These are phyloP conservation scores for Enteromius radiatus DNA, from an alignment of 2,797 vertebrate genomes.

Conservation along the genomic window DNA sequence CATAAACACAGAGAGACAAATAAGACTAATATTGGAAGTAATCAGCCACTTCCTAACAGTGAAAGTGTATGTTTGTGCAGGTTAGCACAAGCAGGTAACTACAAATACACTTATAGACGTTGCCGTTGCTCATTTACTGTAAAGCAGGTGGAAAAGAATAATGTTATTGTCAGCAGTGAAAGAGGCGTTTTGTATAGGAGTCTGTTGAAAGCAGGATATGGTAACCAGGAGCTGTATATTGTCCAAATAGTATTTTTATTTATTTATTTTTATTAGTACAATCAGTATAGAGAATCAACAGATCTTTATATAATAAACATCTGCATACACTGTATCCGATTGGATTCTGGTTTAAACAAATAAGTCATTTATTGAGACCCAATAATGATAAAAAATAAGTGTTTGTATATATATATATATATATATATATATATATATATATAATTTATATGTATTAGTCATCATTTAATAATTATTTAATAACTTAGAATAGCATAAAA, in stretches of 20 bases:
- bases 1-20: constrained; percentile 19
- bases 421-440: no score
- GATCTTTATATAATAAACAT: neutral
- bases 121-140: constrained; percentile 1
- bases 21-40: constrained; percentile 7
- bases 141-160: constrained; percentile 34
- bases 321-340: neutral
- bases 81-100: constrained; percentile 1
- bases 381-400: neutral
- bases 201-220: neutral
- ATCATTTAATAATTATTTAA: neutral
- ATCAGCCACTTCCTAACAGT: constrained; percentile 11
- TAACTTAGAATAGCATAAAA: no score
- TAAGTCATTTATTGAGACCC: neutral
- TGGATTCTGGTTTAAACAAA: neutral
- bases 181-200: constrained; percentile 17
- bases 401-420: no score
- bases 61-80: constrained; percentile 30
- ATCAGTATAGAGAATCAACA: neutral
- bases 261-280: neutral
- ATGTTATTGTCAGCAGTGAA: constrained; percentile 14
- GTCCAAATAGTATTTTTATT: neutral
- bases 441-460: neutral
- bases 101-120: neutral
- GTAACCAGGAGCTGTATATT: constrained; percentile 1